Base-by-base conservation (phyloP, 1,140 invertebrate species). In the Heliconius eleuchia region DNA sequence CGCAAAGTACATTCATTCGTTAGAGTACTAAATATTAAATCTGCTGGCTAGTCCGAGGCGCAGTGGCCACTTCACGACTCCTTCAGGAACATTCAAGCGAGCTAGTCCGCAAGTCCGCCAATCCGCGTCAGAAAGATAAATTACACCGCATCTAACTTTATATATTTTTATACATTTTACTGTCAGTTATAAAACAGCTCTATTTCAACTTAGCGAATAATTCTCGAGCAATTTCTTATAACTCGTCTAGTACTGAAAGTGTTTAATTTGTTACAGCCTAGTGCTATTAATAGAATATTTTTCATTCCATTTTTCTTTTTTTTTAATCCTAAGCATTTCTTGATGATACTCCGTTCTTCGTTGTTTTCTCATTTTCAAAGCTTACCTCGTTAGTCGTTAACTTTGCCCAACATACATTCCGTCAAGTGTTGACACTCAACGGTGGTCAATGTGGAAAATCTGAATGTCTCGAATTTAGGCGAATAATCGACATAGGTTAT, bases 51-150 rank as follows among this genome's bases (percentile, higher is more conserved):
- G 27, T 66, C 23, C 60, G 60, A 66, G 13, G n/a, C 60, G 60
- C 60, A 27, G 60, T 66, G 60, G 60, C 60, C 60, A 66, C 60
- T 66, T 66, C 60, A 66, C 60, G 23, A 66, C 60, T 66, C 13
- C 60, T 66, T 66, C 60, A 66, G n/a, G n/a, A 57, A 57, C 55
- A 57, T 57, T 57, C 23, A 57, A 57, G 55, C 55, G 55, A 66
- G 60, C 60, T 30, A 16, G 23, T 66, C 60, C 27, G 13, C 60
- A n/a, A 66, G 60, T 66, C 23, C 60, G 60, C 60, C 60, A 66
- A 66, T 66, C 60, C 60, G 60, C 60, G 60, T 66, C 60, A 30
- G 60, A 30, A 16, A 30, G 60, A 66, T 13, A 66, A 66, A 66
- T 66, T 66, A 66, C 60, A 66, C 27, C 60, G 13, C 55, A 60